Percentiles rank a stretch among this genome's conserved stretches.
Conservation (phyloP, 1,140 invertebrate genomes). For the Dolichoris vasculosae region DNA sequence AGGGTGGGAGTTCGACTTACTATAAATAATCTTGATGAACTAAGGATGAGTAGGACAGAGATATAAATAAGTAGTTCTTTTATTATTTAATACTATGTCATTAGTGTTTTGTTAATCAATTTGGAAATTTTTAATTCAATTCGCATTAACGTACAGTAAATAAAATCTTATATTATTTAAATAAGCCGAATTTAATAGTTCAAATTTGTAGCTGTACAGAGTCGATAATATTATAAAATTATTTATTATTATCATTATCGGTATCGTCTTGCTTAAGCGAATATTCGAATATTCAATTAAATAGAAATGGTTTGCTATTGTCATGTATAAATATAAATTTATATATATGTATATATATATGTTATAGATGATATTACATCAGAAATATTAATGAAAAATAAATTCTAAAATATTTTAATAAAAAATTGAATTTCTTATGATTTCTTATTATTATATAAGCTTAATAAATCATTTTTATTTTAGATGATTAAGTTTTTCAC, state of each 20-base stretch:
- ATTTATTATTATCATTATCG: not conserved
- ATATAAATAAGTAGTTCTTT: conserved; percentile 68
- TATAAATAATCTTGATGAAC: conserved; percentile 67
- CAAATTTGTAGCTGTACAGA: not conserved
- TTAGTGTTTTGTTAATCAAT: conserved; percentile 35
- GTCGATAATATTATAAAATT: conserved; percentile 3
- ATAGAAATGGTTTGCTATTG: conserved; percentile 16
- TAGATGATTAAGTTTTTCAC: conserved; percentile 62
- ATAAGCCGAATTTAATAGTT: not conserved
- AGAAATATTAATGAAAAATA: not conserved
- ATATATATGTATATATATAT: not conserved
- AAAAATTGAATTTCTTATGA: not conserved
- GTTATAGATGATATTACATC: not conserved
- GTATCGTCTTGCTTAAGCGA: not conserved
- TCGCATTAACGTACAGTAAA: conserved; percentile 4
- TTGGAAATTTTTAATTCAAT: conserved; percentile 27
- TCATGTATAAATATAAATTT: no score
- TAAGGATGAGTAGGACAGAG: conserved; percentile 70
- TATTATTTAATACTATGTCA: conserved; percentile 53
- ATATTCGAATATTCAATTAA: no score
- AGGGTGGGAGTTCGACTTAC: conserved; percentile 55
- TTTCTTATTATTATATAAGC: not conserved
- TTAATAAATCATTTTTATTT: conserved; percentile 48
- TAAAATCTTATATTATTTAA: conserved; percentile 18
- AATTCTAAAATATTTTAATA: not conserved